These are phyloP conservation scores for Phrixothrix hirtus DNA, from an alignment of 2,888 invertebrate genomes.

Conservation along the genomic window DNA sequence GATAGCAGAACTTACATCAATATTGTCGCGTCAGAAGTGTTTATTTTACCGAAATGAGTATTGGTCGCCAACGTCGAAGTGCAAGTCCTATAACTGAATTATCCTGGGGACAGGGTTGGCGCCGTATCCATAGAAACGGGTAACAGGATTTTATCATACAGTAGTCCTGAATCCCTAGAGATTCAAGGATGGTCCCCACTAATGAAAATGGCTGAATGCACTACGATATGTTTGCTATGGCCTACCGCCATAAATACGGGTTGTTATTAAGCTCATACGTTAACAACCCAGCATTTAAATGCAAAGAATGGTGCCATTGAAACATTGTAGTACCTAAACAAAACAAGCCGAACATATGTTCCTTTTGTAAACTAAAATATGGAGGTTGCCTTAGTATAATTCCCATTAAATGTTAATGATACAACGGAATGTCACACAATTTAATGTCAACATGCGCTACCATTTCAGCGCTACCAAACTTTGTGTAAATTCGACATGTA, in stretches of 20 bases:
- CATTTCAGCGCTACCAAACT: slow-evolving; percentile 48
- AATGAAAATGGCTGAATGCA: slow-evolving; percentile 34
- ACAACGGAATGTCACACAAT: slow-evolving; percentile 54
- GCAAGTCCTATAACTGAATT: slow-evolving; percentile 47
- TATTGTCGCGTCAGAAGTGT: slow-evolving; percentile 36
- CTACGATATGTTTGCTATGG: slow-evolving; percentile 29
- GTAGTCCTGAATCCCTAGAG: slow-evolving; percentile 32
- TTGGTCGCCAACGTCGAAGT: slow-evolving; percentile 34
- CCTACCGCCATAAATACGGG: slow-evolving; percentile 31
- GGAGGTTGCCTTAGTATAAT: slow-evolving; percentile 48
- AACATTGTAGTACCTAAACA: slow-evolving; percentile 39
- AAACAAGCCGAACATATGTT: slow-evolving; percentile 54
- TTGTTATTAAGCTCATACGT: slow-evolving; percentile 30
- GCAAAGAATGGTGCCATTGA: slow-evolving; percentile 33
- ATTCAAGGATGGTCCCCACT: slow-evolving; percentile 23
- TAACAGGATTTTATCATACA: slow-evolving; percentile 47
- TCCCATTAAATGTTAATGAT: slow-evolving; percentile 57
- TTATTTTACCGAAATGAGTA: slow-evolving; percentile 35
- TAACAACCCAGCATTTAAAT: slow-evolving; percentile 29
- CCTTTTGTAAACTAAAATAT: slow-evolving; percentile 52
- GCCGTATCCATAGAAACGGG: slow-evolving; percentile 45
- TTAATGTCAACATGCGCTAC: slow-evolving; percentile 52
- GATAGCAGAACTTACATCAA: slow-evolving; percentile 35
- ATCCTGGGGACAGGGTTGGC: slow-evolving; percentile 39
- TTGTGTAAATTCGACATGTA: slow-evolving; percentile 51